Base-by-base conservation (phyloP, 2,113 vertebrate species). In the Pelobates fuscus region DNA sequence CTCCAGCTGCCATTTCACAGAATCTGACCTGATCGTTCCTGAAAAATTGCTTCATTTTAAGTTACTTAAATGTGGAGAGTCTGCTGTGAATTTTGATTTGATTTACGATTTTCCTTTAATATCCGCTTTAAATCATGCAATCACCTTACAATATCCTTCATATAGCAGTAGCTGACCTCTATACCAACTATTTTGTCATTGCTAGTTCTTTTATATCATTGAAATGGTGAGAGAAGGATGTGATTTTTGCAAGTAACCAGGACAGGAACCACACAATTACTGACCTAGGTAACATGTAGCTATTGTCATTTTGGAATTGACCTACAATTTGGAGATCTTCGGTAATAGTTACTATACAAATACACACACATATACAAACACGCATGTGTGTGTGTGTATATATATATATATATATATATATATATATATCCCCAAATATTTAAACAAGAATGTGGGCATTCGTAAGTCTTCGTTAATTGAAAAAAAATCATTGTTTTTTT, bases 21-120 rank as follows among this genome's bases (percentile, higher is more conserved):
- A 69, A 81, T 4, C 24, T 6, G 0, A n/a, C 54, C 77, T 68
- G 25, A 44, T 6, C 62, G 52, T 32, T 66, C 52, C 49, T 60
- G 27, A 81, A 77, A 41, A 77, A 77, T 52, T 67, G 67, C 49
- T 78, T 15, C n/a, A 37, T 67, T 80, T 82, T 78, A 80, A 71
- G 67, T 2, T 12, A 4, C 29, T 79, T 70, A 37, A 78, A 75
- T 41, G 65, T 65, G 24, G 3, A 54, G 30, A 46, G 4, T 10
- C 43, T 44, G 14, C 70, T 81, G 8, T 71, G 41, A 17, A 78
- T 67, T 64, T n/a, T 77, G n/a, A 30, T 55, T 78, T 63, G 17
- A 62, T 67, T 43, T 18, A 0, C 29, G 62, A 43, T 30, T 80
- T 67, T 64, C 67, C 46, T 3, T n/a, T n/a, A n/a, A n/a, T n/a